These are phyloP conservation scores for Pteropus alecto DNA, from an alignment of 2,113 vertebrate genomes.

Conservation along the genomic window DNA sequence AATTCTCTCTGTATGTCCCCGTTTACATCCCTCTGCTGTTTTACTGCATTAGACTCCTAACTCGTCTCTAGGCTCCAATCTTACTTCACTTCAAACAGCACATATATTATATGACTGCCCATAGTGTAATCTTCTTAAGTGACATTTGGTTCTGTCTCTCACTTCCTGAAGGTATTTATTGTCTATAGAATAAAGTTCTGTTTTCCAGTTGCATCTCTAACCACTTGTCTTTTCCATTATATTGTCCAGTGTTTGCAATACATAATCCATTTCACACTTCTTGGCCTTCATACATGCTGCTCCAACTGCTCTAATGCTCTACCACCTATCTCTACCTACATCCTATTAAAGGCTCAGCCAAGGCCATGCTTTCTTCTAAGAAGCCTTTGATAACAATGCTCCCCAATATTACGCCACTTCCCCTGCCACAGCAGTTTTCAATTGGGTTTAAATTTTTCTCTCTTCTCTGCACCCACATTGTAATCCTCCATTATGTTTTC, in stretches of 20 bases:
- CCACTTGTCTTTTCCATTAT: not conserved
- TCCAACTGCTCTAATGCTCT: not conserved
- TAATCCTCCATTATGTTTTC: not conserved
- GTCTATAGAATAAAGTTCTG: not conserved
- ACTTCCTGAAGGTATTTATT: not conserved
- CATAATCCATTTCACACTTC: not conserved
- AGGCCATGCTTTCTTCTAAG: not conserved
- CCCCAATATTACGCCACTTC: rapidly evolving
- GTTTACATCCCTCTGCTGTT: not conserved
- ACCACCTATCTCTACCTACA: not conserved
- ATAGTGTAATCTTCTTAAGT: not conserved
- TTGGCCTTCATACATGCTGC: not conserved
- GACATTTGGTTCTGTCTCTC: not conserved
- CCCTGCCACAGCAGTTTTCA: not conserved
- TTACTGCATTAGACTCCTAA: not conserved
- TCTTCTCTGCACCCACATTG: not conserved
- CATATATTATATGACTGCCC: not conserved
- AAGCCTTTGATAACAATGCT: not conserved
- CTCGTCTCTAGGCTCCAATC: not conserved
- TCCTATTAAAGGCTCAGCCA: not conserved
- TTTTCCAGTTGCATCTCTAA: not conserved
- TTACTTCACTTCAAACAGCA: not conserved
- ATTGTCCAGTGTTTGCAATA: not conserved
- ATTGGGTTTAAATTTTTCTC: not conserved
- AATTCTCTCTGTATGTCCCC: not conserved